These are phyloP conservation scores for Andrena marginata DNA, from an alignment of 2,888 invertebrate species.

Conservation along the genomic window DNA sequence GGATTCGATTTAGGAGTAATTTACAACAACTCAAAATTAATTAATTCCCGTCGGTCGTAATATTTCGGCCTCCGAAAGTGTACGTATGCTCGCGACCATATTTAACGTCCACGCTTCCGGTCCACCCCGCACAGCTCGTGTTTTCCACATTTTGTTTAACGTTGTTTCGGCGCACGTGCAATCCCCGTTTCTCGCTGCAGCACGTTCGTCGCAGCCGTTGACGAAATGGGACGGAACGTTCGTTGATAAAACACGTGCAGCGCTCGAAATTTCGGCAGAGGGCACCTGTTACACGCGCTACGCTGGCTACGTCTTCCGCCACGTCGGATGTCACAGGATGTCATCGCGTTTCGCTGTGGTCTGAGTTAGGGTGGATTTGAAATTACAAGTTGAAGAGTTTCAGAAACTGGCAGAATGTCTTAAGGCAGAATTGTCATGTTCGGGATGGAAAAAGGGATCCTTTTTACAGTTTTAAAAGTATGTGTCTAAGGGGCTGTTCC, in stretches of 20 bases:
- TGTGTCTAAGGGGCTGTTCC: too few relatives aligned
- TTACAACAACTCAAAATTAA: not conserved
- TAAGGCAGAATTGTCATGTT: too few relatives aligned
- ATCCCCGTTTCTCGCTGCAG: slow-evolving; percentile 36
- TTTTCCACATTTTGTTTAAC: slow-evolving; percentile 42
- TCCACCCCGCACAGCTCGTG: not conserved
- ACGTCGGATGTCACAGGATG: slow-evolving; percentile 19
- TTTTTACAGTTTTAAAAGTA: too few relatives aligned
- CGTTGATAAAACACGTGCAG: slow-evolving; percentile 71
- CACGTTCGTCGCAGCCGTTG: slow-evolving; percentile 71
- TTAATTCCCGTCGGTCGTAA: not conserved
- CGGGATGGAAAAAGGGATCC: too few relatives aligned
- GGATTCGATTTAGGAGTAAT: not conserved
- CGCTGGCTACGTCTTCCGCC: slow-evolving; percentile 45
- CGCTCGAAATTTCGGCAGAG: slow-evolving; percentile 61
- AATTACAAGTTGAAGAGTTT: not conserved
- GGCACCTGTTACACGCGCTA: slow-evolving; percentile 75
- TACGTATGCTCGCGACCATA: slow-evolving; percentile 6
- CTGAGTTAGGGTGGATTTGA: not conserved
- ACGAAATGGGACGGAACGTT: slow-evolving; percentile 48
- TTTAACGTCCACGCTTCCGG: slow-evolving; percentile 19
- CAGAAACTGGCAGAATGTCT: too few relatives aligned
- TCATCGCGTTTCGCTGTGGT: not conserved
- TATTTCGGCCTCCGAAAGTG: not conserved
- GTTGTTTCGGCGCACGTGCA: slow-evolving; percentile 15